phyloP scores from a whole-genome alignment of 2,888 invertebrate species.

The Helicoverpa assulta region DNA sequence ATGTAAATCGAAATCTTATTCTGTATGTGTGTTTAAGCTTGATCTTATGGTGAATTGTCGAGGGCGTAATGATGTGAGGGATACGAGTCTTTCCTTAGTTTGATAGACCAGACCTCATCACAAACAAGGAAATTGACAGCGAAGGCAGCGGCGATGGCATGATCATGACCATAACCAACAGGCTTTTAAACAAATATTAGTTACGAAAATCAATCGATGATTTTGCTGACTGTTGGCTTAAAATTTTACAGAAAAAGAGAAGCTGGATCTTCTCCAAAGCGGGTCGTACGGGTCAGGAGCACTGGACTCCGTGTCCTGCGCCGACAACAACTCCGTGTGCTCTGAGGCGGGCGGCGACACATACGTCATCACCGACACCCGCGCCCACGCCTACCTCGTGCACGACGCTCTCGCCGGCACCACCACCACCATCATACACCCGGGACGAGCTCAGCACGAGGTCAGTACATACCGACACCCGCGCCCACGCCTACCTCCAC shows the following conservation, averaged over 20 bases:
- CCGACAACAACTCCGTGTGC: constrained; percentile 66
- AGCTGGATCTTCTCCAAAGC: constrained; percentile 71
- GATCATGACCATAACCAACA: too few relatives aligned
- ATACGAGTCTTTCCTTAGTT: too few relatives aligned
- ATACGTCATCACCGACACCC: constrained; percentile 83
- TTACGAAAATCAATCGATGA: too few relatives aligned
- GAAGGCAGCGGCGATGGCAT: too few relatives aligned
- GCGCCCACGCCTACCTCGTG: constrained; percentile 80
- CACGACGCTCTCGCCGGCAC: constrained; percentile 75
- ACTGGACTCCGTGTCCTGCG: constrained; percentile 72
- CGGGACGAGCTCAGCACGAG: constrained; percentile 45
- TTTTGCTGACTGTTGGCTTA: background rate
- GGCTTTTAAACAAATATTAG: too few relatives aligned
- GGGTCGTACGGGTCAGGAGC: constrained; percentile 67
- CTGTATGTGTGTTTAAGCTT: too few relatives aligned
- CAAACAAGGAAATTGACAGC: too few relatives aligned
- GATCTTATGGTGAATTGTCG: too few relatives aligned
- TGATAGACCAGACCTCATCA: too few relatives aligned
- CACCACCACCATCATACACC: constrained; percentile 58
- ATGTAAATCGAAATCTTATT: too few relatives aligned
- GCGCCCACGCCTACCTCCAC: background rate
- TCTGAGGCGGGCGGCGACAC: constrained; percentile 73
- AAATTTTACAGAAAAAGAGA: constrained; percentile 74
- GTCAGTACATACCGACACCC: constrained; percentile 10
- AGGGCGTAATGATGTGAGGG: too few relatives aligned